phyloP scores from a whole-genome alignment of 1,140 invertebrate genomes.

The Zaprionus lachaisei region DNA sequence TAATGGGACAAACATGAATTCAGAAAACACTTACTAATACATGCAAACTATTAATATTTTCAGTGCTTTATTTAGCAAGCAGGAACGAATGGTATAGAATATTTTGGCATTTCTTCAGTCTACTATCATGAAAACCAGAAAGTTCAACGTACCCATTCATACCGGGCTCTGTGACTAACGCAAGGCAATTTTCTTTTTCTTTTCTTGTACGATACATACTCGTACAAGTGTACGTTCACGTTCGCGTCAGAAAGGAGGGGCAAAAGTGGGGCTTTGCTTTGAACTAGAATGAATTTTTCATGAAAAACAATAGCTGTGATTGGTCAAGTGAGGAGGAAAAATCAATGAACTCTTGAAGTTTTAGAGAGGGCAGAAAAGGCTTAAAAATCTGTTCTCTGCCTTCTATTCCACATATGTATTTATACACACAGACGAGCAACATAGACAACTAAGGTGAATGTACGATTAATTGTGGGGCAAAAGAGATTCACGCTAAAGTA shows the following conservation, averaged over 20 bases:
- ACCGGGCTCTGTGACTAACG: slow-evolving; percentile 10
- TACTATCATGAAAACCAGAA: slow-evolving; percentile 23
- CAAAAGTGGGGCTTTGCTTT: slow-evolving; percentile 13
- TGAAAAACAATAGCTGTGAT: slow-evolving; percentile 39
- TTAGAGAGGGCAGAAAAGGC: slow-evolving; percentile 14
- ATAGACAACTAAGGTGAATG: slow-evolving; percentile 57
- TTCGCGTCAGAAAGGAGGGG: neutral
- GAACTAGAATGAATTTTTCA: slow-evolving; percentile 16
- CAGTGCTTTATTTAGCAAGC: neutral
- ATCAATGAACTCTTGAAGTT: slow-evolving; percentile 46
- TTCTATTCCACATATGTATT: slow-evolving; percentile 1
- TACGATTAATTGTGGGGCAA: slow-evolving; percentile 61
- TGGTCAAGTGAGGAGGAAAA: slow-evolving; percentile 38
- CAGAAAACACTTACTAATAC: too few relatives aligned
- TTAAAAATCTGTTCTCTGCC: slow-evolving; percentile 22
- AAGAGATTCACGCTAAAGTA: neutral
- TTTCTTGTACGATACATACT: slow-evolving; percentile 18
- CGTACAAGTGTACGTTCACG: slow-evolving; percentile 1
- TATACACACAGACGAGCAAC: neutral
- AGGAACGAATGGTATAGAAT: neutral
- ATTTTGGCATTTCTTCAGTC: slow-evolving; percentile 1
- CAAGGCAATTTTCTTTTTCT: slow-evolving; percentile 35
- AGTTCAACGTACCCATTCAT: slow-evolving; percentile 30
- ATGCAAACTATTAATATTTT: neutral
- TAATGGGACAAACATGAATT: neutral